Evolutionary conservation across 2,113 vertebrate genomes (phyloP).

Genomic region (Elephantulus edwardii): DNA sequence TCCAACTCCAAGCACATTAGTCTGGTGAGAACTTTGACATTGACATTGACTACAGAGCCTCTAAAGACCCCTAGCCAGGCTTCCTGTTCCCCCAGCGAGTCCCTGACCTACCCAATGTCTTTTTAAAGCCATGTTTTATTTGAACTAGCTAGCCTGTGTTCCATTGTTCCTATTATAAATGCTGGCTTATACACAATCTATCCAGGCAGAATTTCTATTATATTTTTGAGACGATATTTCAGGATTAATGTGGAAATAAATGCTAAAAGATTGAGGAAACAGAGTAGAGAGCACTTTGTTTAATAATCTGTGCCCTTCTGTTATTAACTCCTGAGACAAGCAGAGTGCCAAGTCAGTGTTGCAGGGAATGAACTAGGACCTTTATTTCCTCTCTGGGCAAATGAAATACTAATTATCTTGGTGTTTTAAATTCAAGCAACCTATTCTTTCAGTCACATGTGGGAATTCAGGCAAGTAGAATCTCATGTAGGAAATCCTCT

Average conservation of each 20-base stretch:
- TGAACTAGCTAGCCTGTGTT: neutral
- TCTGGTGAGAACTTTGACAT: neutral
- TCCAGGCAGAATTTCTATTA: neutral
- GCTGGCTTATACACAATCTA: slow-evolving; percentile 3
- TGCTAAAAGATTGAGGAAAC: slow-evolving; percentile 23
- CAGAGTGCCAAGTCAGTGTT: slow-evolving; percentile 65
- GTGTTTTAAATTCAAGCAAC: slow-evolving; percentile 62
- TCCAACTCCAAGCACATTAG: rapidly evolving
- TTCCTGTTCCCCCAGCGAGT: neutral
- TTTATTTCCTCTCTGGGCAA: slow-evolving; percentile 71
- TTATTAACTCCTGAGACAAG: slow-evolving; percentile 66
- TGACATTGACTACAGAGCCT: neutral
- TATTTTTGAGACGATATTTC: slow-evolving; percentile 20
- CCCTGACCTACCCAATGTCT: neutral
- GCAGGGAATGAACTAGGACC: slow-evolving; percentile 73
- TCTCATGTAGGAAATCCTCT: slow-evolving; percentile 39
- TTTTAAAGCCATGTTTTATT: neutral
- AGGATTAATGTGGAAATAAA: slow-evolving; percentile 41
- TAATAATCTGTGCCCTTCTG: slow-evolving; percentile 67
- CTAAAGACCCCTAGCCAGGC: neutral
- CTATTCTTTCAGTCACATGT: slow-evolving; percentile 64
- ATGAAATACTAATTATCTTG: slow-evolving; percentile 73
- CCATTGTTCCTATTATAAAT: neutral
- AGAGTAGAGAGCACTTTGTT: slow-evolving; percentile 59
- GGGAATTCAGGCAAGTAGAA: slow-evolving; percentile 56